These are phyloP conservation scores for Gorsachius goisagi DNA, from an alignment of 2,113 vertebrate genomes.

Conservation along the genomic window DNA sequence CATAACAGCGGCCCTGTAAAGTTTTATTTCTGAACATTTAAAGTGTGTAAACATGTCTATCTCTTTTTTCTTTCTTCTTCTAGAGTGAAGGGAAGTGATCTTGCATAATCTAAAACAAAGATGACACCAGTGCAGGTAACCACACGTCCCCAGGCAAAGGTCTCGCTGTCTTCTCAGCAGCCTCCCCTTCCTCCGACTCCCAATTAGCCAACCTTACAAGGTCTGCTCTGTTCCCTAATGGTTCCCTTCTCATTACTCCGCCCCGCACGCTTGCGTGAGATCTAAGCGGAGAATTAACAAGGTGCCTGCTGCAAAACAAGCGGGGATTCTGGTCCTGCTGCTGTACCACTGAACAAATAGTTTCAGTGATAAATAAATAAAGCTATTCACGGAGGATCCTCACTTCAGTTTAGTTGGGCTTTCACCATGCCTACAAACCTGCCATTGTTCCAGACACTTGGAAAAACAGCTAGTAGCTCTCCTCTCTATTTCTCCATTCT, in stretches of 20 bases:
- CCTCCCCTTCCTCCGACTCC: not conserved
- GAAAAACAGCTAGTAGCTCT: conserved; percentile 25
- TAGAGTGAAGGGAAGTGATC: not conserved
- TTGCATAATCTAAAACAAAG: not conserved
- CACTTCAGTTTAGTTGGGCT: not conserved
- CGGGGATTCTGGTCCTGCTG: not conserved
- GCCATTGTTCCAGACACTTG: not conserved
- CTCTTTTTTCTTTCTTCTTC: not conserved
- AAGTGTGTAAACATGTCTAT: conserved; percentile 7
- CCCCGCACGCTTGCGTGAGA: not conserved
- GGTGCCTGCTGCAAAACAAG: conserved; percentile 26
- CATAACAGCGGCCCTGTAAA: not conserved
- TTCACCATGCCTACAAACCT: conserved; percentile 12
- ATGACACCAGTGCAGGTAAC: not conserved
- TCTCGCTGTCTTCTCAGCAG: not conserved
- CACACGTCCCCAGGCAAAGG: not conserved
- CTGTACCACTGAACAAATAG: not conserved
- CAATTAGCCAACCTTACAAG: not conserved
- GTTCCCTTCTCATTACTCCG: not conserved
- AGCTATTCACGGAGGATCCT: not conserved
- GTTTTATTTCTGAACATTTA: conserved; percentile 23
- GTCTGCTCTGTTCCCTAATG: not conserved
- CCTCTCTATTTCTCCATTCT: conserved; percentile 46
- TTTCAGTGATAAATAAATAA: conserved; percentile 53
- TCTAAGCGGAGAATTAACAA: conserved; percentile 26